Evolutionary conservation across 1,140 invertebrate species (phyloP).

Genomic region (Zaprionus ornatus): DNA sequence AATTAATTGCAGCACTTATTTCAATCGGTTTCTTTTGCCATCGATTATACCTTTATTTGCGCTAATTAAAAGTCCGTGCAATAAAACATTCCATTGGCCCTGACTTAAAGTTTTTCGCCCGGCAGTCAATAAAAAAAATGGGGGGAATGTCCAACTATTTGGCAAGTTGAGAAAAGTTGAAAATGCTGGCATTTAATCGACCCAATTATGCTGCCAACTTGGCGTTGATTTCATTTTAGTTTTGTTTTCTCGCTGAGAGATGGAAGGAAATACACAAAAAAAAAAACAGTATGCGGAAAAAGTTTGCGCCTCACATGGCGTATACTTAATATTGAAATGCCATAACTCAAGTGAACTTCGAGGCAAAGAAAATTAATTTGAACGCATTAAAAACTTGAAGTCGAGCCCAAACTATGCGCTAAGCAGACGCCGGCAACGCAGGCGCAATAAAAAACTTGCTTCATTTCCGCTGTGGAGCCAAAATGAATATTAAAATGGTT

Average conservation of each 20-base stretch:
- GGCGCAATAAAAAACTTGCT: conserved; percentile 44
- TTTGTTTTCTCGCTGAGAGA: conserved; percentile 51
- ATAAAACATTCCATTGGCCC: conserved; percentile 17
- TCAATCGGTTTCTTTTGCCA: background rate
- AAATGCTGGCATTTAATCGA: conserved; percentile 68
- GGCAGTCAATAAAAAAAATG: conserved; percentile 65
- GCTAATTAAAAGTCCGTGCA: conserved; percentile 34
- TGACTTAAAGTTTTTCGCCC: conserved; percentile 60
- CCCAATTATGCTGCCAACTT: conserved; percentile 70
- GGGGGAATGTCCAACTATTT: conserved; percentile 62
- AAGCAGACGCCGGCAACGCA: conserved; percentile 11
- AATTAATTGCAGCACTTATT: conserved; percentile 6
- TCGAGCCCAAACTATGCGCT: conserved; percentile 39
- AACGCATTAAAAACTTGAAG: conserved; percentile 62
- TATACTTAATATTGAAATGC: conserved; percentile 65
- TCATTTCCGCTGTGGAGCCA: conserved; percentile 41
- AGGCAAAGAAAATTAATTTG: conserved; percentile 72
- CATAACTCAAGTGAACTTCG: conserved; percentile 61
- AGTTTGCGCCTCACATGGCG: conserved; percentile 59
- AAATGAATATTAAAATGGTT: conserved; percentile 61
- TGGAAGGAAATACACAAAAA: conserved; percentile 24
- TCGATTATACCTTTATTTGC: conserved; percentile 11
- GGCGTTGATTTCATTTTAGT: conserved; percentile 27
- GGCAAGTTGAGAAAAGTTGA: conserved; percentile 64
- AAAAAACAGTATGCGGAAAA: conserved; percentile 49